A percentile compares a stretch with the other conserved stretches of the same genome.
Evolutionary conservation across 2,797 vertebrate genomes (phyloP).

Genomic region (Rhinichthys osculus): DNA sequence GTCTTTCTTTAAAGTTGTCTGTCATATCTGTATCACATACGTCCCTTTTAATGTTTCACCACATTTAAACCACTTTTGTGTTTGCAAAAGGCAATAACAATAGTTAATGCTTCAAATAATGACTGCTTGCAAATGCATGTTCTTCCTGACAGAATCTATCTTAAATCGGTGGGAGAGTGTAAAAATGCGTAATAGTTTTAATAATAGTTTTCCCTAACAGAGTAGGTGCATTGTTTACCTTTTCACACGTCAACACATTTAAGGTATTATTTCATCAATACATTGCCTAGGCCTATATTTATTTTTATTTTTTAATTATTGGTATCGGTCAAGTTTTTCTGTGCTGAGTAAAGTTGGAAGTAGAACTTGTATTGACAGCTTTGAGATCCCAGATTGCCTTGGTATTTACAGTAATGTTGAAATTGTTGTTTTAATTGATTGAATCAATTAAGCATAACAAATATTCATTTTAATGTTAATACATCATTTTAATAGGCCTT

Average conservation of each 20-base stretch:
- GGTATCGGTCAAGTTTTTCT: not conserved
- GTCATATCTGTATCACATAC: not conserved
- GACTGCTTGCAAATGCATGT: not conserved
- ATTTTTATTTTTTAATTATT: not conserved
- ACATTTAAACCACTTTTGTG: not conserved
- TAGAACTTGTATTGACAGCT: not conserved
- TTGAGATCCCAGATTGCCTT: not conserved
- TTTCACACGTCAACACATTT: not conserved
- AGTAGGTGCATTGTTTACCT: not conserved
- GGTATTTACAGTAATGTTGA: not conserved
- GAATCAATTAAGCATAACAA: not conserved
- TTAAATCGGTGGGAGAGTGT: no score
- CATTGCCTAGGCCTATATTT: not conserved
- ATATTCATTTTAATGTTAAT: not conserved
- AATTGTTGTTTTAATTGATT: not conserved
- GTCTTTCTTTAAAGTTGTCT: not conserved
- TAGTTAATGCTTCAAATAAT: not conserved
- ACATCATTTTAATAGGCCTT: not conserved
- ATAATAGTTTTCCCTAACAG: not conserved
- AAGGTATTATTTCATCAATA: not conserved
- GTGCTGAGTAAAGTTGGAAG: not conserved
- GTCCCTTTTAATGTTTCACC: conserved; percentile 6
- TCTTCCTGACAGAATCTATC: not conserved
- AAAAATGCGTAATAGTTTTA: no score
- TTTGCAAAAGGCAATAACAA: not conserved